These are phyloP conservation scores for Pseudomyrmex gracilis DNA, from an alignment of 1,140 invertebrate species.

Conservation along the genomic window DNA sequence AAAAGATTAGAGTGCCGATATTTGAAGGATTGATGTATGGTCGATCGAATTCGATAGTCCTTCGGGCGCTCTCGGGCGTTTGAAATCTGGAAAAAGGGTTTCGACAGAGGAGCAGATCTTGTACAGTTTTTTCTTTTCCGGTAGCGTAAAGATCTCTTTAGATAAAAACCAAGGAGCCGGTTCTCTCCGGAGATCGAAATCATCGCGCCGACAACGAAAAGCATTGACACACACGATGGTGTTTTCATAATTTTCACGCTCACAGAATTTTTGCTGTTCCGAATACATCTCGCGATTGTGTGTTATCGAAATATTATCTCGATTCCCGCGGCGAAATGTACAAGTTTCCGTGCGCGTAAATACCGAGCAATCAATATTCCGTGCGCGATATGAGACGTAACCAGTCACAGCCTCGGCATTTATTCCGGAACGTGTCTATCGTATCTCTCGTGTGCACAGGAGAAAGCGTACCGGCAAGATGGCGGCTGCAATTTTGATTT, in stretches of 20 bases:
- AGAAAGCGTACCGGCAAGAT: constrained; percentile 45
- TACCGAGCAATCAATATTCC: constrained; percentile 20
- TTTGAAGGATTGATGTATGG: neutral
- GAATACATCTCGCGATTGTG: no score
- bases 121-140: neutral
- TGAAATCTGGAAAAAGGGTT: constrained; percentile 27
- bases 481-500: constrained; percentile 69
- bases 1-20: constrained; percentile 14
- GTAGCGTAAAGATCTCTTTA: neutral
- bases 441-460: constrained; percentile 15
- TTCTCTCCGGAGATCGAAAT: neutral
- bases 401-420: constrained; percentile 35
- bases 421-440: constrained; percentile 2
- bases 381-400: constrained; percentile 1
- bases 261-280: no score
- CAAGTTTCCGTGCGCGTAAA: neutral
- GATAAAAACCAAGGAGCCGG: neutral
- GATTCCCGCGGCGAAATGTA: neutral
- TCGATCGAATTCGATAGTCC: constrained; percentile 33
- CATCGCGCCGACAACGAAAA: neutral
- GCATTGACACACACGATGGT: no score
- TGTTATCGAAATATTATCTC: no score
- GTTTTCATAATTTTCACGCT: no score
- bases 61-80: neutral
- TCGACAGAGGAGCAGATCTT: neutral